A percentile compares a stretch with the other conserved stretches of the same genome.
Conservation (phyloP, 2,113 vertebrate species). For the Paramisgurnus dabryanus region DNA sequence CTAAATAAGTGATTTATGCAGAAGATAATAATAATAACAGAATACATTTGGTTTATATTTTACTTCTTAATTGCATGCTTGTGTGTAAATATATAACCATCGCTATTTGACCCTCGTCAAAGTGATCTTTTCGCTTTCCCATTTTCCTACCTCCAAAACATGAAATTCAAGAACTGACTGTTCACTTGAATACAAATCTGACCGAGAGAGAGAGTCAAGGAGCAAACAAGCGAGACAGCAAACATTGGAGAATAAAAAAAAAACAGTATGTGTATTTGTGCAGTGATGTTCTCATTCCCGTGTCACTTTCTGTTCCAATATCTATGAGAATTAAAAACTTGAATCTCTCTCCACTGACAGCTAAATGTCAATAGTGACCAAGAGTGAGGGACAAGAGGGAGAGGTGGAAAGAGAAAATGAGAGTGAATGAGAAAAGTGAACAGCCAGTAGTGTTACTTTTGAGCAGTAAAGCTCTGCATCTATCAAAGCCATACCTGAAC, state of each 20-base stretch:
- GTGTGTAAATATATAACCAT: too few species aligned
- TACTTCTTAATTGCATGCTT: too few species aligned
- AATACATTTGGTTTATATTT: too few species aligned
- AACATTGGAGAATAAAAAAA: slow-evolving; percentile 43
- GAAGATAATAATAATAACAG: too few species aligned
- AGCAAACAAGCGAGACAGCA: slow-evolving; percentile 44
- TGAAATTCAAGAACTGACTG: too few species aligned
- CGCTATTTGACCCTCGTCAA: too few species aligned
- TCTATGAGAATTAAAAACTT: slow-evolving; percentile 43
- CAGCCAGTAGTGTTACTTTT: slow-evolving; percentile 20
- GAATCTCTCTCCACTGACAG: slow-evolving; percentile 49
- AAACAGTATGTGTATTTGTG: slow-evolving; percentile 46
- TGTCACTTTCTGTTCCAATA: slow-evolving; percentile 49
- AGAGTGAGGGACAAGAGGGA: slow-evolving; percentile 44
- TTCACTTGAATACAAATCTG: too few species aligned
- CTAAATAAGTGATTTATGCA: too few species aligned
- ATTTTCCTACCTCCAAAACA: too few species aligned
- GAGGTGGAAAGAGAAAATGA: slow-evolving; percentile 28
- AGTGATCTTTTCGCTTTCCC: too few species aligned
- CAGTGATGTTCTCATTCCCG: slow-evolving; percentile 62
- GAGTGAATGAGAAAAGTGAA: slow-evolving; percentile 28
- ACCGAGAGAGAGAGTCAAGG: slow-evolving; percentile 9
- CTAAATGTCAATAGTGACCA: slow-evolving; percentile 52
- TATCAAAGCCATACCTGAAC: slow-evolving; percentile 17
- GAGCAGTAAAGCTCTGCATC: not conserved